Evolutionary conservation across 2,888 invertebrate genomes (phyloP), one percentile per base, ranked within the genome.

Genomic region (Seira sanloemensis): DNA sequence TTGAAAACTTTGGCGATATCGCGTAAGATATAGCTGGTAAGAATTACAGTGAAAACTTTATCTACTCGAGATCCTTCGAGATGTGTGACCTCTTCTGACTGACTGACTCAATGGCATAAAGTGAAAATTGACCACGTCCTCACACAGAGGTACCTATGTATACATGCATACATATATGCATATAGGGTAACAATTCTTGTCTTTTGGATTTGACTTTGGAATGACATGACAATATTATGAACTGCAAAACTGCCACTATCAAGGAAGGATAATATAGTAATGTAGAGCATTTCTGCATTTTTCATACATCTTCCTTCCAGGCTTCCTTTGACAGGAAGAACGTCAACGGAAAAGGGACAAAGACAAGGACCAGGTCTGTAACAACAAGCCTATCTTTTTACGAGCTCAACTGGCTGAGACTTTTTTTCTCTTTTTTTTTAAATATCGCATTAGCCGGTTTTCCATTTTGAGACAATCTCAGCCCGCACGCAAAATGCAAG

Each of bases 201-300:
- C 50, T 9, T 21, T 78, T 69, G 71, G 72, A 73, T 54, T 73
- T 21, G 54, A 62, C 68, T 58, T 58, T 68, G 37, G 80, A 74
- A 66, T 80, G 80, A 74, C 80, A 68, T 74, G 80, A 67, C 73
- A 80, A 80, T 74, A 80, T 80, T 80, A 74, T 68, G 74, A 74
- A 80, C 27, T 46, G 37, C 25, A 58, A 58, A 18, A 58, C 12
- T 65, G 71, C 50, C 5, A 26, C 50, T 16, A 1, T 16, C 23
- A 24, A 50, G 27, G 50, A 71, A 50, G 24, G 23, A 21, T 24
- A 54, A 24, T 23, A 9, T 24, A 23, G 7, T 18, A 7, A 1
- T 19, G 19, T 16, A 23, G 26, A 26, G 27, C 21, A 4, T 37
- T 21, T 71, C 24, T 71, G 71, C 26, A 7, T 26, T 58, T 26